phyloP scores from a whole-genome alignment of 2,888 invertebrate species.

The Dichetophora obliterata region DNA sequence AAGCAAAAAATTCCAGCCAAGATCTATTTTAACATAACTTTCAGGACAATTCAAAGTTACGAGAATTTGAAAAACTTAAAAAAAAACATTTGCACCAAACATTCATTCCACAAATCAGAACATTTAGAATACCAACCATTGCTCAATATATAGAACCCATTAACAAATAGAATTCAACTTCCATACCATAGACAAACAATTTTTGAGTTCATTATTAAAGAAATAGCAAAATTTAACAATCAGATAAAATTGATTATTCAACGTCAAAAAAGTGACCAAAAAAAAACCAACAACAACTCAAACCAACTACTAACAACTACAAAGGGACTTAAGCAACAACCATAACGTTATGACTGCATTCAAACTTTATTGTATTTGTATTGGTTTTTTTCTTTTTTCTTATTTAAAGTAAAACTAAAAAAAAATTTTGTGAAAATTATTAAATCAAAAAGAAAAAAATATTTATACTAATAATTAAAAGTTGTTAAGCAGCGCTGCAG shows the following conservation, averaged over 20 bases:
- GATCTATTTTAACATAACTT: no score
- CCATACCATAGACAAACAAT: not conserved
- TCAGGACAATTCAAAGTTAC: not conserved
- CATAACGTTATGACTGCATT: no score
- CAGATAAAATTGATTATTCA: not conserved
- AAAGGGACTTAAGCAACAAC: no score
- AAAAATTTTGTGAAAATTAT: not conserved
- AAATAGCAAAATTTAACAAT: not conserved
- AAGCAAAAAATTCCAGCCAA: no score
- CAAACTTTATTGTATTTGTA: not conserved
- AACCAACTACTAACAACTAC: no score
- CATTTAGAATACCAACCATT: not conserved
- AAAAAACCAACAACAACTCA: no score
- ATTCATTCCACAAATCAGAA: not conserved
- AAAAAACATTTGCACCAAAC: constrained; percentile 10
- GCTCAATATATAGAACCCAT: not conserved
- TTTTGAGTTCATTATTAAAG: constrained; percentile 14
- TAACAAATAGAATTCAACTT: not conserved
- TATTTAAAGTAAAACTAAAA: constrained; percentile 13
- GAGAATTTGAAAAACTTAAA: not conserved
- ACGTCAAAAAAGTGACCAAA: no score
- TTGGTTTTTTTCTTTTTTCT: constrained; percentile 15
- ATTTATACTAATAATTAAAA: constrained; percentile 11
- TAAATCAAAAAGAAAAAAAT: not conserved
- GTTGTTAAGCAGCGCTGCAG: constrained; percentile 28